Evolutionary conservation across 2,888 invertebrate species (phyloP).

Genomic region (Onthophagus sagittarius): DNA sequence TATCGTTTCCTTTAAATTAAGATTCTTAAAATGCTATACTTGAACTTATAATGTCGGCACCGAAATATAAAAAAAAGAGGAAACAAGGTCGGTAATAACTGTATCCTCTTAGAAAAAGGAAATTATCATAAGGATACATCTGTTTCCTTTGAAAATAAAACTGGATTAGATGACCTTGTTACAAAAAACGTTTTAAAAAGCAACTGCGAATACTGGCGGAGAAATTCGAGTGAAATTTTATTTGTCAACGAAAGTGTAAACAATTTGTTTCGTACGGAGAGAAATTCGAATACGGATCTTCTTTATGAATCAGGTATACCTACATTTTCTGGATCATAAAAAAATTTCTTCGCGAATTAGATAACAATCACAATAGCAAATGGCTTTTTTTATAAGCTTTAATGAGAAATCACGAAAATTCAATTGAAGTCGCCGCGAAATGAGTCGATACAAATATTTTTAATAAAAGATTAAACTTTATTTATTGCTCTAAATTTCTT

Average conservation of each 20-base stretch:
- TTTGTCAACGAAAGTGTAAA: background rate
- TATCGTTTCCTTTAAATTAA: background rate
- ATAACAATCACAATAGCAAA: no score
- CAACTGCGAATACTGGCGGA: background rate
- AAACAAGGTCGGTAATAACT: background rate
- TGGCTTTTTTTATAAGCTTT: no score
- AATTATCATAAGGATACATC: background rate
- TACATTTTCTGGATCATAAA: background rate
- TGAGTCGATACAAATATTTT: no score
- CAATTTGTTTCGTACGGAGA: background rate
- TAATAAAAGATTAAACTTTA: no score
- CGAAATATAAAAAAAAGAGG: background rate
- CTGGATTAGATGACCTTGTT: background rate
- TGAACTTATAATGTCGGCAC: background rate
- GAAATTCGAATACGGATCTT: background rate
- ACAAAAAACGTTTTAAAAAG: background rate
- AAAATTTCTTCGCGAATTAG: background rate
- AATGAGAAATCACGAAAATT: no score
- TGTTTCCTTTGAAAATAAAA: conserved; percentile 3
- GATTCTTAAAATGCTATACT: background rate
- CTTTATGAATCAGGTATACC: background rate
- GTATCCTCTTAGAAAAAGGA: background rate
- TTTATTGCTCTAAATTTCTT: no score
- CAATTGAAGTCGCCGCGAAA: no score
- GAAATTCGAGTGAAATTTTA: background rate